Evolutionary conservation across 1,140 invertebrate species (phyloP), one percentile per base, ranked within the genome.

Genomic region (Goniozus legneri): DNA sequence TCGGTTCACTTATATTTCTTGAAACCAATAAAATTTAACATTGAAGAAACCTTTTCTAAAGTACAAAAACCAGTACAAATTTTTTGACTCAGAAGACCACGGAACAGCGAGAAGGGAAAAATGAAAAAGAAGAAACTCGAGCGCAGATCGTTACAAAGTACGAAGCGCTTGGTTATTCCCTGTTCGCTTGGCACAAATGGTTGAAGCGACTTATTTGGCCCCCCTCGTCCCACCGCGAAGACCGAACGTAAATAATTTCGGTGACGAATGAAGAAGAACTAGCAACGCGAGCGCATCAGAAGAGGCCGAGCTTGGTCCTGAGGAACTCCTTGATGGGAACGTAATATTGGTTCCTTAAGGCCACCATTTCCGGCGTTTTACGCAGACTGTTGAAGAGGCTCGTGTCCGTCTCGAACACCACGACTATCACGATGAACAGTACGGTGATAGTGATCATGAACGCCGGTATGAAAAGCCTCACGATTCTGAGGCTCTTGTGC

Each of bases 301-400:
- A 75, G 67, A 76, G 70, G 65, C 73, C 71, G 45, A 76, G 63
- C 44, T 76, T 77, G 50, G 65, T 75, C 61, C 77, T 79, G 44
- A 88, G 69, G 72, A 86, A 91, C 53, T 90, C 83, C 72, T 89
- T 91, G 16, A 87, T 77, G 6, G 89, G 89, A 62, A 86, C 82
- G 71, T 92, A 92, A 67, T 91, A 89, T 60, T 90, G 85, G 60
- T 84, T 83, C 49, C 84, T 81, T 34, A 92, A 77, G 37, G 85
- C 81, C 19, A 88, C 79, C 72, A 92, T 84, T 75, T 92, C 88
- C 13, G 89, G 89, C 58, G 84, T 81, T 58, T 84, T 83, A n/a
- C 86, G 80, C 33, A 92, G 62, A 13, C 76, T 77, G 32, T 82
- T 80, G 44, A 92, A 82, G 2, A 85, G 59, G 30, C 85, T 80